Base-by-base conservation (phyloP, 2,888 invertebrate genomes). In the Lasioglossum leucozonium region DNA sequence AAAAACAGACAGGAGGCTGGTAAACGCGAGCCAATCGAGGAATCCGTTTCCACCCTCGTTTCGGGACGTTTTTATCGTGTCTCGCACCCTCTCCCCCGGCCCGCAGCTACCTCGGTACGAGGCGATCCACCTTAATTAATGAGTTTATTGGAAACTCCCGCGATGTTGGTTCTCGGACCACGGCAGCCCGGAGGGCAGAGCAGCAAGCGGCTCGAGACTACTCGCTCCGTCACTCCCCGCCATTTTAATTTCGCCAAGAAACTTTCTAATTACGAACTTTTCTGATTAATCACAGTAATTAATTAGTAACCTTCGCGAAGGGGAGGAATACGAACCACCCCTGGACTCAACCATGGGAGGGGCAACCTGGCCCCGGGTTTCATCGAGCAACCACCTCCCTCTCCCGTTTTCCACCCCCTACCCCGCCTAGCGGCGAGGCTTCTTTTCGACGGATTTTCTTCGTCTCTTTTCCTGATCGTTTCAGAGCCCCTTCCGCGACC, bases 241-340 rank as follows among this genome's bases (percentile, higher is more conserved):
- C 91, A 91, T 91, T 91, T 91, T 91, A 95, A 95, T 95, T 95
- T 95, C 94, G 92, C 95, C 93, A 95, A 94, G 95, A 95, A 96
- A 96, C 96, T 96, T 96, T 96, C 95, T 96, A 96, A 96, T 96
- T 96, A 95, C 95, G 93, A 96, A 96, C 95, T 96, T 96, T 96
- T 95, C 95, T 96, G 95, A 96, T 96, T 96, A 96, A 96, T 96
- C 96, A 96, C 95, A 95, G 95, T 96, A 96, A 96, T 96, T 96
- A 96, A 96, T 96, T 96, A 96, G 95, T 95, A 93, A 93, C 93
- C 92, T 89, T 87, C 90, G 90, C 92, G 88, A 79, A 81, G 86
- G 88, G 84, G 84, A 85, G 85, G 89, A 90, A 87, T 87, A 81
- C 91, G 88, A 77, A 84, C 79, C 87, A 71, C 80, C 85, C 85